Conservation (phyloP, 2,797 vertebrate species). For the Catostomus latipinnis region DNA sequence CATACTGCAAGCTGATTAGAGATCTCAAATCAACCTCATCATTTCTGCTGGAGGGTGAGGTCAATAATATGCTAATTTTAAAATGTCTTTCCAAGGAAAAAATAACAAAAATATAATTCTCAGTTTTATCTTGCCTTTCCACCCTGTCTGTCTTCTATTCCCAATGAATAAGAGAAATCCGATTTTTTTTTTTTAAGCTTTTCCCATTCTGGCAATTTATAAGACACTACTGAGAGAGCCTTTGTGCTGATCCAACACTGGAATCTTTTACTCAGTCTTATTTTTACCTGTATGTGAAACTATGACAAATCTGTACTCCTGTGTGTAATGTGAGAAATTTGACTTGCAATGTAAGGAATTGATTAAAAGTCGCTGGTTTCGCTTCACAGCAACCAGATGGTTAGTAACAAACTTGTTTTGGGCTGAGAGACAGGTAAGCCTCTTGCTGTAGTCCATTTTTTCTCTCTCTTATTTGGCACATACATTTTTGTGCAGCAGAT, state of each 20-base stretch:
- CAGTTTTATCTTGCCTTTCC: constrained; percentile 69
- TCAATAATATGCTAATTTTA: constrained; percentile 72
- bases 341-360: constrained; percentile 30
- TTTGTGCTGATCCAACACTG: constrained; percentile 46
- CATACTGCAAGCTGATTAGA: constrained; percentile 67
- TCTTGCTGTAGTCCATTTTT: neutral
- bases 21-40: constrained; percentile 70
- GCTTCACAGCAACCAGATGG: constrained; percentile 52
- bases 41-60: constrained; percentile 68
- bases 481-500: constrained; percentile 34
- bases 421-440: constrained; percentile 13
- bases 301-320: too few species aligned
- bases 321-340: too few species aligned
- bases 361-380: constrained; percentile 39
- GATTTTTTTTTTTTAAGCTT: constrained; percentile 59
- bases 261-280: constrained; percentile 46
- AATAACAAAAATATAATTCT: constrained; percentile 84
- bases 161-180: constrained; percentile 43
- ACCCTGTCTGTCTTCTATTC: constrained; percentile 47
- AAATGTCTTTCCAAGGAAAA: constrained; percentile 74
- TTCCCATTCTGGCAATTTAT: constrained; percentile 51
- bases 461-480: constrained; percentile 34
- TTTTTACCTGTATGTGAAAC: constrained; percentile 44
- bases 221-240: constrained; percentile 32
- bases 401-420: constrained; percentile 31